Evolutionary conservation across 2,888 invertebrate species (phyloP), one percentile per base, ranked within the genome.

Genomic region (Cyaniris semiargus): DNA sequence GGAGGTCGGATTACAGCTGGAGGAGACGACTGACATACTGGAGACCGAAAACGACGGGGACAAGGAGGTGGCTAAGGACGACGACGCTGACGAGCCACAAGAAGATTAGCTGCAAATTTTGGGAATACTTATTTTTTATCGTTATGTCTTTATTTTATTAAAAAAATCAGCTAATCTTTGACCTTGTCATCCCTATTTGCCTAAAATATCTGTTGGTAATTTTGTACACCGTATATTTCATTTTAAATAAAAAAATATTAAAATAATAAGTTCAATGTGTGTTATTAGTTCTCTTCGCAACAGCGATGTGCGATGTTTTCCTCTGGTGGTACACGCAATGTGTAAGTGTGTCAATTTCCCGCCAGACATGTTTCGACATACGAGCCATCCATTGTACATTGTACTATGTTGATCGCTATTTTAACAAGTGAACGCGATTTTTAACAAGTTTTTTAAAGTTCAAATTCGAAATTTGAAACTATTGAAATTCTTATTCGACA

Each of bases 1-100:
- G 1, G 90, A 91, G 70, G 87, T 87, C 4, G 89, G 87, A 2
- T 83, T 81, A 38, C 86, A 90, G 0, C 89, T 85, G 84, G 23
- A 83, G 70, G 27, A 60, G n/a, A 7, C 70, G 79, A 5, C 79
- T 83, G 78, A 84, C 86, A 31, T 90, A 91, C 48, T 92, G 93
- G 1, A 88, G 1, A 74, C 80, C 1, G 58, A 58, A 7, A 21
- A 21, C 58, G 58, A 58, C 58, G 10, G 6, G 2, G 58, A 58
- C 58, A 3, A 21, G 5, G 8, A 58, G 58, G 3, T 53, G 53
- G 4, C 13, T 48, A 13, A 18, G 48, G 15, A 15, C 4, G 53
- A 53, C 53, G 53, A 53, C 10, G 4, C 15, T 18, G 53, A 18
- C 53, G 1, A 53, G 44, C 0, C 44, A 44, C 44, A 53, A 53